A percentile compares a stretch with the other conserved stretches of the same genome.
Evolutionary conservation across 2,888 invertebrate species (phyloP).

Genomic region (Myopa tessellatipennis): DNA sequence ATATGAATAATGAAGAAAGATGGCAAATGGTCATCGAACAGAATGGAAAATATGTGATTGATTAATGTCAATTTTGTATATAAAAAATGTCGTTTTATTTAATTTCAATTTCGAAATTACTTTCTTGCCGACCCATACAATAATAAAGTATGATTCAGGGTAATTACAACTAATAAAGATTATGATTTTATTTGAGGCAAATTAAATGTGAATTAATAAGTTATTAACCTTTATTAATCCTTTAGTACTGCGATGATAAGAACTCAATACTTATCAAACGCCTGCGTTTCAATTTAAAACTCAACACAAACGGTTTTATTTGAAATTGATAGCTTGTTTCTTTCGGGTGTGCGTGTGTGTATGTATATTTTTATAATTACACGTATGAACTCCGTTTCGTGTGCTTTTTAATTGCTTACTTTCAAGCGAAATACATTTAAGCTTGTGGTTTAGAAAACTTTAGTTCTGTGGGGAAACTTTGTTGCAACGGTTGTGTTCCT

Average conservation of each 20-base stretch:
- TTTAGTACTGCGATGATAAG: background rate
- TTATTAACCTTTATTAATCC: no score
- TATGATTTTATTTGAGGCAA: no score
- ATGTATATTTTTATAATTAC: background rate
- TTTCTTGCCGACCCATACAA: no score
- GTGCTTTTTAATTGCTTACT: slow-evolving; percentile 45
- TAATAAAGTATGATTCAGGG: no score
- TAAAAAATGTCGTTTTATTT: no score
- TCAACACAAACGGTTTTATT: background rate
- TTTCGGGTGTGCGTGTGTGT: background rate
- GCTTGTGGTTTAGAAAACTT: slow-evolving; percentile 18
- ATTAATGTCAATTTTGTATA: no score
- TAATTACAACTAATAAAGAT: no score
- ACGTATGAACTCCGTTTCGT: slow-evolving; percentile 4
- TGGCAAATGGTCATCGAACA: no score
- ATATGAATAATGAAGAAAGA: no score
- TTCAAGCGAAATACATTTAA: slow-evolving; percentile 20
- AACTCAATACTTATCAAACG: background rate
- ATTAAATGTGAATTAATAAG: no score
- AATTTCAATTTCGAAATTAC: no score
- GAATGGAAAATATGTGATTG: no score
- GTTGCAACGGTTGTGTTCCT: slow-evolving; percentile 54
- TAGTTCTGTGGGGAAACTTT: slow-evolving; percentile 47
- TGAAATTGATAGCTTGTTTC: background rate
- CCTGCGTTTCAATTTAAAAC: background rate